A percentile compares a stretch with the other conserved stretches of the same genome.
Conservation (phyloP, 2,113 vertebrate genomes). For the Nipponia nippon region DNA sequence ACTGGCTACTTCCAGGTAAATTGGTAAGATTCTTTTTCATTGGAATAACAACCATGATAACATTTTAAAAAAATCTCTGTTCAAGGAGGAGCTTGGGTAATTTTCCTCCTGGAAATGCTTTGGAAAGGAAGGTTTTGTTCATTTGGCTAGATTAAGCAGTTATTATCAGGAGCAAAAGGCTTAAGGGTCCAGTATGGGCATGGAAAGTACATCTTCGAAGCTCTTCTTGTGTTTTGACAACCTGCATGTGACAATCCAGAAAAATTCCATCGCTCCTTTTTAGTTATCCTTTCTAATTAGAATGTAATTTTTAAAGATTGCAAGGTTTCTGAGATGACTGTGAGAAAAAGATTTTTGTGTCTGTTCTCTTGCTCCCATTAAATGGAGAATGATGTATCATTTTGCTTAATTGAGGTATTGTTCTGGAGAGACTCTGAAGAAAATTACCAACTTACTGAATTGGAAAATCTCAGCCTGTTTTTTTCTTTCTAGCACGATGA, state of each 20-base stretch:
- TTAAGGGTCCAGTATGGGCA: background rate
- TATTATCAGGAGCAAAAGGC: background rate
- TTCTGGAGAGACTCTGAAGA: background rate
- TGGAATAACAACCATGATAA: background rate
- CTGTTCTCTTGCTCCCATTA: background rate
- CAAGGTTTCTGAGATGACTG: background rate
- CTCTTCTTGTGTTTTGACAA: background rate
- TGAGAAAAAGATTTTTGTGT: background rate
- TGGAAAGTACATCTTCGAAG: background rate
- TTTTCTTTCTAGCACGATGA: background rate
- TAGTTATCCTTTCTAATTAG: background rate
- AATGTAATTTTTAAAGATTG: background rate
- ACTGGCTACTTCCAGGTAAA: background rate
- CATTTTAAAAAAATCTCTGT: background rate
- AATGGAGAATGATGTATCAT: background rate
- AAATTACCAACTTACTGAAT: background rate
- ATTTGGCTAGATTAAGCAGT: background rate
- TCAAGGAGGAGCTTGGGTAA: background rate
- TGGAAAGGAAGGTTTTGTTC: background rate
- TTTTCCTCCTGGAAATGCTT: background rate
- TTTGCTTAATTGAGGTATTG: background rate
- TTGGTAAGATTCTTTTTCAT: background rate
- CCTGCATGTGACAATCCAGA: background rate
- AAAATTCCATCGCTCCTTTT: background rate
- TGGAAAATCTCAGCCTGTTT: background rate